phyloP scores from a whole-genome alignment of 2,888 invertebrate species.

The Hemithea aestivaria region DNA sequence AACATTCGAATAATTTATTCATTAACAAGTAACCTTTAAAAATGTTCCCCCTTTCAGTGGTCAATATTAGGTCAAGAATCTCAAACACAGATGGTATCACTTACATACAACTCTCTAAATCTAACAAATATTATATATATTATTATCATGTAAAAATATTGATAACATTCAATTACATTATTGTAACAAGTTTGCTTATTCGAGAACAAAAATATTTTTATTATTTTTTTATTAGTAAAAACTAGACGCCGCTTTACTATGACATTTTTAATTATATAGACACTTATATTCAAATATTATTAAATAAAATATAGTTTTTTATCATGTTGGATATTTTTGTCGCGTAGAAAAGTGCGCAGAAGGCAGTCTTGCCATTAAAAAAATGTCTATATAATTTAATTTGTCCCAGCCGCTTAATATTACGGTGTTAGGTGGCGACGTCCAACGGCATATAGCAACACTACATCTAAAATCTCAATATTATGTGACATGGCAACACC shows the following conservation, averaged over 20 bases:
- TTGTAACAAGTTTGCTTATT: conserved; percentile 64
- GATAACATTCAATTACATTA: conserved; percentile 68
- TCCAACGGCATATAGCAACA: conserved; percentile 56
- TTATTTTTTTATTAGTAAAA: conserved; percentile 68
- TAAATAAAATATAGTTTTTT: no score
- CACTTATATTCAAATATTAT: no score
- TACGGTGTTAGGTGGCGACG: conserved; percentile 61
- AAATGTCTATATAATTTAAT: no score
- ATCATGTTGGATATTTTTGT: no score
- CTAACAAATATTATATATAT: conserved; percentile 57
- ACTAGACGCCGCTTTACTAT: conserved; percentile 68
- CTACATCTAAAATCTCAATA: conserved; percentile 48
- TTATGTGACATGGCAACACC: conserved; percentile 45
- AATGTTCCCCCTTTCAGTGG: conserved; percentile 68
- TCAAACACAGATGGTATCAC: conserved; percentile 60
- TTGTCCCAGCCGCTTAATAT: conserved; percentile 5
- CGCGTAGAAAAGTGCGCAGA: no score
- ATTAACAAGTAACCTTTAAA: conserved; percentile 70
- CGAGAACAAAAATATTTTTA: conserved; percentile 72
- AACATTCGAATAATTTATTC: conserved; percentile 74
- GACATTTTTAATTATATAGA: no score
- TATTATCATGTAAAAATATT: conserved; percentile 66
- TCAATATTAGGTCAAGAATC: conserved; percentile 42
- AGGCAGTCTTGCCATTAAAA: no score
- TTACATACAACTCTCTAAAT: conserved; percentile 48